These are phyloP conservation scores for Lipotes vexillifer DNA, from an alignment of 2,113 vertebrate genomes.

Conservation along the genomic window DNA sequence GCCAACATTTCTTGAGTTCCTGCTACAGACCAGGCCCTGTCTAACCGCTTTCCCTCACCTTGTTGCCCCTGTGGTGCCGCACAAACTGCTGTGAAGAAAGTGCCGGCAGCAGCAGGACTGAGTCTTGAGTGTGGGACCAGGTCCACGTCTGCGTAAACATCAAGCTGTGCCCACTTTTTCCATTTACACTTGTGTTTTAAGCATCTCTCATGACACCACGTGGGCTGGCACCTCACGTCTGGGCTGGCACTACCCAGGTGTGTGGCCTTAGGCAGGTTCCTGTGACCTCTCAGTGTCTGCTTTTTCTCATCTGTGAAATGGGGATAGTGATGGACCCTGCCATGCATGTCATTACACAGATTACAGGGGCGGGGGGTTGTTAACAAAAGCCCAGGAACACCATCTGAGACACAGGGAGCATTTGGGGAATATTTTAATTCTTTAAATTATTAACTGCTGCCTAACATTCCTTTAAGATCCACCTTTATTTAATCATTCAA, in stretches of 20 bases:
- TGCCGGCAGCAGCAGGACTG: rapidly evolving
- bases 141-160: not conserved
- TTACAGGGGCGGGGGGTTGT: too few relatives aligned
- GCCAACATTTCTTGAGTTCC: not conserved
- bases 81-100: rapidly evolving
- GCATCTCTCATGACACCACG: not conserved
- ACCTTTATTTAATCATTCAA: too few relatives aligned
- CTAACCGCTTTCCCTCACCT: not conserved
- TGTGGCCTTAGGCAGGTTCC: not conserved
- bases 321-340: not conserved
- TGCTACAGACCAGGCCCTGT: rapidly evolving
- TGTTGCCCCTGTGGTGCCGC: too few relatives aligned
- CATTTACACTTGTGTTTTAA: not conserved
- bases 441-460: not conserved
- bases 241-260: too few relatives aligned
- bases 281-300: rapidly evolving
- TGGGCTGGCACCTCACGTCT: not conserved
- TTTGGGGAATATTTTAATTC: not conserved
- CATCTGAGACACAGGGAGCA: not conserved
- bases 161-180: not conserved
- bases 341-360: rapidly evolving
- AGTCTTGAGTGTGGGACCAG: not conserved
- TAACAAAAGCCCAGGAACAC: not conserved
- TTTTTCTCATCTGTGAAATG: not conserved
- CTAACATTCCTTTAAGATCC: not conserved